phyloP scores from a whole-genome alignment of 2,113 vertebrate species.

The Tetrax tetrax region DNA sequence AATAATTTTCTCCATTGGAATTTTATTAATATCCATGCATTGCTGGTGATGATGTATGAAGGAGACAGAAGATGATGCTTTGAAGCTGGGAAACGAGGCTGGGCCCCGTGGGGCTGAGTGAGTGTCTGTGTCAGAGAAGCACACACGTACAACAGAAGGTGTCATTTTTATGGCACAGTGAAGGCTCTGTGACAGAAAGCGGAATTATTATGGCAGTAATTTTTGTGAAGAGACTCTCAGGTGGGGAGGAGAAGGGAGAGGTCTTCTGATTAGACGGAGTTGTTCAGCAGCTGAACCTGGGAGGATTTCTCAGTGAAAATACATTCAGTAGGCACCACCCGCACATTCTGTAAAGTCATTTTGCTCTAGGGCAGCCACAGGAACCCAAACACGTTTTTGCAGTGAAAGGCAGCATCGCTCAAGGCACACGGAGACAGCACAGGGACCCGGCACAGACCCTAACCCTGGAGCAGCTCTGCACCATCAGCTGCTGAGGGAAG shows the following conservation, averaged over 20 bases:
- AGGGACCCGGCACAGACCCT: neutral
- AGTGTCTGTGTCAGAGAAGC: neutral
- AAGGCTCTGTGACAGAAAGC: neutral
- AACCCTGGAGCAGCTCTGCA: neutral
- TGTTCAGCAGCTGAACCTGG: neutral
- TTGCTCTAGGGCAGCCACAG: neutral
- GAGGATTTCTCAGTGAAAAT: neutral
- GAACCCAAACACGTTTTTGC: neutral
- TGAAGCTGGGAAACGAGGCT: neutral
- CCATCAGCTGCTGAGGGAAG: neutral
- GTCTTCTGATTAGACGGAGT: neutral
- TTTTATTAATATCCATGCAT: constrained; percentile 1
- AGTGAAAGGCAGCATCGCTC: neutral
- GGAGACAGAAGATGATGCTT: neutral
- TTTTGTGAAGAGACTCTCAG: neutral
- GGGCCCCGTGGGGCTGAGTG: neutral
- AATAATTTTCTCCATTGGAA: neutral
- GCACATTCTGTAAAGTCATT: neutral
- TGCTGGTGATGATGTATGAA: neutral
- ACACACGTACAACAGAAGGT: neutral
- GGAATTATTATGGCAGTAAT: neutral
- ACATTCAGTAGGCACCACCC: neutral
- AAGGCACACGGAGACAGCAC: neutral
- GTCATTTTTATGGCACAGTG: neutral
- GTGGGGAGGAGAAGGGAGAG: neutral